Evolutionary conservation across 1,140 invertebrate species (phyloP), one percentile per base, ranked within the genome.

Genomic region (Theocolax elegans): DNA sequence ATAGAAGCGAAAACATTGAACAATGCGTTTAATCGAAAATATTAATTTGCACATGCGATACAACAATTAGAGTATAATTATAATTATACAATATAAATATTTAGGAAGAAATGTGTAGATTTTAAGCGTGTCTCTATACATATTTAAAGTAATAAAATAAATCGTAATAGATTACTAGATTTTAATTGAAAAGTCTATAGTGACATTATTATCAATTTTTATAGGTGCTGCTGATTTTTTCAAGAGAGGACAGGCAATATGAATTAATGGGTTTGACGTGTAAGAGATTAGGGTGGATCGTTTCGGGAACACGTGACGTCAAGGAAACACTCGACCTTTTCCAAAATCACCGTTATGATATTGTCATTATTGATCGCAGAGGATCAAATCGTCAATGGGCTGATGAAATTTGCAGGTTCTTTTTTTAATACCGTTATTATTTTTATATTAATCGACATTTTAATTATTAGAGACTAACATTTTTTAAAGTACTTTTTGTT

Each of bases 281-380:
- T 38, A 88, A 91, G 74, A 89, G 88, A 75, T 79, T 91, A 56
- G 88, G 89, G 12, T 89, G 91, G 83, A 87, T 88, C 67, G 88
- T 90, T 13, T 87, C 85, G 48, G 71, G 87, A 66, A 87, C 85
- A 29, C 87, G 86, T 71, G 86, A 84, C 19, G 80, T 84, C 66
- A 87, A 90, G 75, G 83, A 84, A 71, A 89, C 91, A 2, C 75
- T 91, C 25, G 90, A 92, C 65, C 85, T 85, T 31, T 91, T 89
- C 78, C 87, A 90, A 67, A 85, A 82, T 62, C 87, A 86, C 58
- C 86, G 84, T 63, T 88, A 90, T 70, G 90, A 93, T 81, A 79
- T 92, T 75, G 88, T 92, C 44, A 88, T 93, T 72, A 89, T 93
- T 67, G 91, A 93, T 85, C 87, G 87, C 42, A 85, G 91, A 67